Base-by-base conservation (phyloP, 2,888 invertebrate genomes). In the Acronicta psi region DNA sequence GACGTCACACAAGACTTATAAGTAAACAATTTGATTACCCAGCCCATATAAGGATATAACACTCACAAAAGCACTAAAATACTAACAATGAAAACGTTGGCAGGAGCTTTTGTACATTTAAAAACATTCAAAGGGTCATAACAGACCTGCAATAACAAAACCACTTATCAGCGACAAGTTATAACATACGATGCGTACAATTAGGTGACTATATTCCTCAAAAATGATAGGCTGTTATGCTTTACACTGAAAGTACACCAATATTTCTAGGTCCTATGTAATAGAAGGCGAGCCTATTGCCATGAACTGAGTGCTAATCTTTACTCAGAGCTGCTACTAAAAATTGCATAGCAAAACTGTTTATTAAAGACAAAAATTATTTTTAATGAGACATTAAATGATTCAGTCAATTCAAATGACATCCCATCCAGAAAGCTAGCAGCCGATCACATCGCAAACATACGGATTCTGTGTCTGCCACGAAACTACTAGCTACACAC, bases 81-180 rank as follows among this genome's bases (percentile, higher is more conserved):
- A 40, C 16, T 42, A 34, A 51, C 56, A 73, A 51, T 44, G 55
- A 68, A 42, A 62, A 41, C 42, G 44, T 54, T 57, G 36, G 46
- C 38, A 41, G 46, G 38, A 46, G 41, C 40, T 56, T 34, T 18
- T 37, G 45, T 63, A 69, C 70, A 74, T 73, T 64, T 69, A 53
- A 44, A 42, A 69, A 31, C 37, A 63, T 52, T 34, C 55, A 62
- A 34, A n/a, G 6, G 6, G 34, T n/a, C 34, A 1, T 0, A n/a
- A 6, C n/a, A 34, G 34, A 34, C 34, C n/a, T n/a, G 34, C 34
- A n/a, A 34, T 34, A n/a, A n/a, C 0, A 13, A 6, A n/a, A 2
- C 1, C n/a, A 34, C 34, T 6, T 0, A 34, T n/a, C 8, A n/a
- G 6, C 13, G 0, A 34, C 34, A 6, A 34, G n/a, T 6, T 29